Percentiles rank a stretch among this genome's conserved stretches.
phyloP scores from a whole-genome alignment of 2,797 vertebrate species.

The Onychomys arenicola region DNA sequence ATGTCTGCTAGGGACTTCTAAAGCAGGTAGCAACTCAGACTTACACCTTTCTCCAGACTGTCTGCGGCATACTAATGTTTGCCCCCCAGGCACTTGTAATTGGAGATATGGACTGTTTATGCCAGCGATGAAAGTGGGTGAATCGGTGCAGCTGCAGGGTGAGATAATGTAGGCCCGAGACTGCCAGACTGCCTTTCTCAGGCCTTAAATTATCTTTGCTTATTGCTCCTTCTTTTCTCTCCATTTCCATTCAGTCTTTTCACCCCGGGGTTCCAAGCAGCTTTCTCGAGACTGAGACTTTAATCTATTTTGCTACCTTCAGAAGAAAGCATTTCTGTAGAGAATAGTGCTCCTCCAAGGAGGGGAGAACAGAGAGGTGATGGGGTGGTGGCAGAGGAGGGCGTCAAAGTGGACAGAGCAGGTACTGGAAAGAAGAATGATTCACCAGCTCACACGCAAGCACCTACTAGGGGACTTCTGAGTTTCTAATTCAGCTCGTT shows the following conservation, averaged over 20 bases:
- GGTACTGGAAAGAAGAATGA: background rate
- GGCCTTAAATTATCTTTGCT: conserved; percentile 28
- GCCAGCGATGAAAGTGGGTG: conserved; percentile 53
- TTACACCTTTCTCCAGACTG: background rate
- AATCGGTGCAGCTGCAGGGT: conserved; percentile 49
- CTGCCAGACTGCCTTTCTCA: background rate
- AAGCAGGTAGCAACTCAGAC: background rate
- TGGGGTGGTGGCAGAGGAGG: background rate
- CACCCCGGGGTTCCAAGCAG: background rate
- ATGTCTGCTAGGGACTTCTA: conserved; percentile 29
- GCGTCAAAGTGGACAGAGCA: background rate
- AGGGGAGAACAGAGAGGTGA: background rate
- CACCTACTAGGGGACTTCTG: background rate
- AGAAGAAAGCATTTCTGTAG: background rate
- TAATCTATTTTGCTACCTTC: background rate
- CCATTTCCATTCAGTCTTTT: conserved; percentile 21
- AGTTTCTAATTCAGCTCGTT: background rate
- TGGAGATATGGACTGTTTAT: conserved; percentile 71
- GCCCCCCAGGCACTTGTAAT: conserved; percentile 44
- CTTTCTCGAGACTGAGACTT: conserved; percentile 27
- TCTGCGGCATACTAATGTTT: conserved; percentile 39
- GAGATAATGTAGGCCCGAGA: conserved; percentile 56
- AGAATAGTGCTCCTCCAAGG: background rate
- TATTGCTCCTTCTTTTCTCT: conserved; percentile 31
- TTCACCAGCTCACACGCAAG: background rate